Evolutionary conservation across 2,797 vertebrate genomes (phyloP).

Genomic region (Vireo griseus): DNA sequence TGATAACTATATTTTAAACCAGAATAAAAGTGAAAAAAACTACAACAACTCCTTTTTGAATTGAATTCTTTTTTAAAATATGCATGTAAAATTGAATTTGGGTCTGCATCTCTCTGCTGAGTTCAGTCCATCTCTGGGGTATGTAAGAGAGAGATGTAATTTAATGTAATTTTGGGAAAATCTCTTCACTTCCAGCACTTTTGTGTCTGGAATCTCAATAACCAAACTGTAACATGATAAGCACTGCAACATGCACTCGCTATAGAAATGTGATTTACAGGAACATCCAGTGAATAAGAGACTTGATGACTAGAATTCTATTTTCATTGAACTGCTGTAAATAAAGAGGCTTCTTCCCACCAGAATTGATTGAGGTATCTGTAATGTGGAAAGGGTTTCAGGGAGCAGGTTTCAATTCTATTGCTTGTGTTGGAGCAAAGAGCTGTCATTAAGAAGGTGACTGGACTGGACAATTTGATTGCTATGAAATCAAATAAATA

Average conservation of each 20-base stretch:
- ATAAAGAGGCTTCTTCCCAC: constrained; percentile 17
- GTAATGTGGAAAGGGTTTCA: not conserved
- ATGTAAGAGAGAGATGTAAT: not conserved
- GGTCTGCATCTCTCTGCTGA: not conserved
- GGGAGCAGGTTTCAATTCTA: not conserved
- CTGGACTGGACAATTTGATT: not conserved
- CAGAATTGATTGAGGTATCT: not conserved
- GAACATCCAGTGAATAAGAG: constrained; percentile 9
- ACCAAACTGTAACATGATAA: not conserved
- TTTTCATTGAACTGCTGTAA: constrained; percentile 30
- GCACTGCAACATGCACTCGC: not conserved
- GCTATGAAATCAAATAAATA: not conserved
- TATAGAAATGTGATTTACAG: constrained; percentile 7
- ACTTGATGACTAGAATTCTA: constrained; percentile 11
- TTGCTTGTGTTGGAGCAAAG: not conserved
- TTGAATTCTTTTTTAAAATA: not conserved
- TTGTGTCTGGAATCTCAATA: not conserved
- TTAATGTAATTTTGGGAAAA: constrained; percentile 5
- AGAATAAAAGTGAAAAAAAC: not conserved
- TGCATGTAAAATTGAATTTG: not conserved
- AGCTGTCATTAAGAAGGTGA: not conserved
- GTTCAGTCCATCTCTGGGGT: not conserved
- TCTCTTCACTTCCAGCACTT: not conserved
- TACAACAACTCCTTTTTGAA: not conserved
- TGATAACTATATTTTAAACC: not conserved